Percentiles rank a stretch among this genome's conserved stretches.
Conservation (phyloP, 2,797 vertebrate species). For the Florisuga fusca region DNA sequence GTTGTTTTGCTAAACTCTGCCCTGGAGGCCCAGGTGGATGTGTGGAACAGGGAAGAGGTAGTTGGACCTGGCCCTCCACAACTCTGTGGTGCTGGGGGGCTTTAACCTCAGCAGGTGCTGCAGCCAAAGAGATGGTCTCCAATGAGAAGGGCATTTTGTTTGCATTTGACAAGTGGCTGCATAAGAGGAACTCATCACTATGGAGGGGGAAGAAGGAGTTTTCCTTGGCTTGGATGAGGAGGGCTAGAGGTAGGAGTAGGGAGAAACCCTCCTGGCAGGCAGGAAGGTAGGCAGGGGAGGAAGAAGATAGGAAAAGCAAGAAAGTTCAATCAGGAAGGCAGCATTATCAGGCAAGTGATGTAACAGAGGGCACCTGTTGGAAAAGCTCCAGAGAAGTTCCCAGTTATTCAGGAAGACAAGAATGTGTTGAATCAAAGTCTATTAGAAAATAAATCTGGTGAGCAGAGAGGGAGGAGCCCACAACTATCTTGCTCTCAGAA, state of each 20-base stretch:
- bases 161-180: background rate
- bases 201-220: background rate
- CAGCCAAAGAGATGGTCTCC: fast-evolving
- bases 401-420: background rate
- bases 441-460: background rate
- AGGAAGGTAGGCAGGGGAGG: background rate
- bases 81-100: background rate
- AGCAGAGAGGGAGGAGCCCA: background rate
- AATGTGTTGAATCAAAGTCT: background rate
- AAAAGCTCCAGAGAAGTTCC: background rate
- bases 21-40: background rate
- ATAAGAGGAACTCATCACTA: background rate
- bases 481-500: background rate
- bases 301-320: background rate
- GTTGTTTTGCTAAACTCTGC: background rate
- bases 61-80: background rate
- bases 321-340: background rate
- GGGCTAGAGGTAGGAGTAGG: background rate
- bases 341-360: background rate
- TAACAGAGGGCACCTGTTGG: background rate
- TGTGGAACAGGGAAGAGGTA: background rate
- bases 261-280: background rate
- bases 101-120: background rate
- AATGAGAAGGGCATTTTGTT: background rate
- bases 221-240: background rate